Percentiles rank a stretch among this genome's conserved stretches.
Evolutionary conservation across 2,888 invertebrate genomes (phyloP).

Genomic region (Ischnus inquisitorius): DNA sequence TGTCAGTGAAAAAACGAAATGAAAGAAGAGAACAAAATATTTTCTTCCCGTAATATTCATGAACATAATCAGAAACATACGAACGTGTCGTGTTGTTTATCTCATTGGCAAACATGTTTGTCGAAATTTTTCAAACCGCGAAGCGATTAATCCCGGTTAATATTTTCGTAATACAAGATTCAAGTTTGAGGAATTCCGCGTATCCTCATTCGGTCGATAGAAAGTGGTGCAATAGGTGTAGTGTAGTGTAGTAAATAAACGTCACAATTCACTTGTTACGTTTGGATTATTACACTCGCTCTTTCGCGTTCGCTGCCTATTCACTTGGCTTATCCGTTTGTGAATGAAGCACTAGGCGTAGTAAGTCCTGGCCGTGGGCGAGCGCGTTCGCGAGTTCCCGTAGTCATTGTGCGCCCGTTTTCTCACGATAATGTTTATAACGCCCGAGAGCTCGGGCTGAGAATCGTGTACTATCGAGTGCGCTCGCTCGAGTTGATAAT

Average conservation of each 20-base stretch:
- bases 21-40: background rate
- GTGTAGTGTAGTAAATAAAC: background rate
- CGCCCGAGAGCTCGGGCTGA: background rate
- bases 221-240: no score
- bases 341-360: constrained; percentile 16
- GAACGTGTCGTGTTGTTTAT: background rate
- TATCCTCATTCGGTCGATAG: background rate
- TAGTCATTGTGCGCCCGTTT: background rate
- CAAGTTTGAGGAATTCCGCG: background rate
- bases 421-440: background rate
- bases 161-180: background rate
- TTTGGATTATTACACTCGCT: background rate
- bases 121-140: background rate
- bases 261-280: background rate
- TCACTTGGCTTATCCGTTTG: background rate
- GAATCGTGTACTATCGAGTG: background rate
- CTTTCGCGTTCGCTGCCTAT: background rate
- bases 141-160: background rate
- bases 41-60: background rate
- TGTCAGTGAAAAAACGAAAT: background rate
- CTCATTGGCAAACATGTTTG: background rate
- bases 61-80: background rate
- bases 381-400: background rate
- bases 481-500: background rate
- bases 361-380: background rate